A percentile compares a stretch with the other conserved stretches of the same genome.
phyloP scores from a whole-genome alignment of 2,888 invertebrate genomes.

The Eledona agricola region DNA sequence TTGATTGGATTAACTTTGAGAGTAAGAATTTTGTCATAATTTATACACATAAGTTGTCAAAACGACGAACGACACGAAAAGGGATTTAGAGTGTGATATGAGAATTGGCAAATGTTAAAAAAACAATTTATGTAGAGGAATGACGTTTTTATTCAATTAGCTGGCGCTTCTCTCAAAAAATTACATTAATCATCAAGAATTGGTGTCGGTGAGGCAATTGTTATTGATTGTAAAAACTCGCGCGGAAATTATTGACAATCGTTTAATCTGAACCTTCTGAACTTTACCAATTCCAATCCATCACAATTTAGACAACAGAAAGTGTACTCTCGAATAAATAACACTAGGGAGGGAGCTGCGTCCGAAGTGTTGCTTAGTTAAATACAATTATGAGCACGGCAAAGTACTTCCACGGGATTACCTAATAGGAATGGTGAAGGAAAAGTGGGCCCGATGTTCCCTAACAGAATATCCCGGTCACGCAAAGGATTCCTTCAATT shows the following conservation, averaged over 20 bases:
- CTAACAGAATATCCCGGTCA: slow-evolving; percentile 33
- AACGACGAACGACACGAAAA: slow-evolving; percentile 6
- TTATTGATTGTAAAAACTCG: slow-evolving; percentile 22
- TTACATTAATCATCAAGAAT: slow-evolving; percentile 25
- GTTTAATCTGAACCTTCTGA: slow-evolving; percentile 26
- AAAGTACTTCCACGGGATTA: slow-evolving; percentile 31
- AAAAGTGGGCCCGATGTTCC: slow-evolving; percentile 31
- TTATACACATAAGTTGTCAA: slow-evolving; percentile 16
- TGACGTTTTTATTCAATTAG: slow-evolving; percentile 8
- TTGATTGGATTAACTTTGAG: slow-evolving; percentile 8
- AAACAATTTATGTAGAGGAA: slow-evolving; percentile 1
- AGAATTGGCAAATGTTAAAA: slow-evolving; percentile 5
- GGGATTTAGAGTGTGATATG: slow-evolving; percentile 5
- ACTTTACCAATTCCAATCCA: slow-evolving; percentile 23
- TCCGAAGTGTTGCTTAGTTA: slow-evolving; percentile 22
- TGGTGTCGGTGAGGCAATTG: no score
- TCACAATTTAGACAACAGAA: slow-evolving; percentile 21
- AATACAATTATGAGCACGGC: slow-evolving; percentile 31
- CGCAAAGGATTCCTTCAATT: slow-evolving; percentile 21
- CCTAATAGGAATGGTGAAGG: slow-evolving; percentile 27
- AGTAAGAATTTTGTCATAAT: slow-evolving; percentile 11
- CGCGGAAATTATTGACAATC: slow-evolving; percentile 18
- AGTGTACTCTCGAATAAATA: slow-evolving; percentile 20
- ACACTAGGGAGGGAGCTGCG: slow-evolving; percentile 10
- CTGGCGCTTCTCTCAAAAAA: background rate